Base-by-base conservation (phyloP, 1,140 invertebrate genomes). In the Atta cephalotes region DNA sequence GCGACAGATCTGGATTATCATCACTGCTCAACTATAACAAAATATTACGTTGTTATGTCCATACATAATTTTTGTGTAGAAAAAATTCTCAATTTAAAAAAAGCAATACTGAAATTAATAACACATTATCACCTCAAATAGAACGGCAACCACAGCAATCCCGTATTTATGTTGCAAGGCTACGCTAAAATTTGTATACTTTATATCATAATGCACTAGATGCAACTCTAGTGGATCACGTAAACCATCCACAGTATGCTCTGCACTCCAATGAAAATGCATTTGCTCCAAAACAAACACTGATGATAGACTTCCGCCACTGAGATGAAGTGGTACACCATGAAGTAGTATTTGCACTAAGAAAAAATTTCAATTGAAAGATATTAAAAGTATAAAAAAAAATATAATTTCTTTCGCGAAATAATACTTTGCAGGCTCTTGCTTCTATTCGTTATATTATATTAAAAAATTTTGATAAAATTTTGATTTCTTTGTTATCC, bases 231-330 rank as follows among this genome's bases (percentile, higher is more conserved):
- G 88, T 0, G 96, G 95, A 87, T 95, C 96, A 70, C 96, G 95
- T 53, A 95, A 93, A 28, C 94, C 95, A 77, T 97, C 96, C 56
- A 98, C 95, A 0, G 96, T 97, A 92, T 98, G 97, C 92, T 98
- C 98, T 0, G 97, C 97, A 72, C 96, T 96, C 97, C 97, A 98
- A 91, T 98, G 98, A 89, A 98, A 96, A 91, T 98, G 98, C 35
- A 98, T 95, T 91, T 97, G 97, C 51, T 96, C 95, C 63, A 98
- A 94, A 12, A 95, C 91, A 91, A 96, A 98, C 2, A 95, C 95
- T 3, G 93, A 93, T 16, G 95, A 91, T 35, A 96, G 92, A n/a
- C 95, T 96, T n/a, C 96, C 96, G 25, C 95, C 95, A 79, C 90
- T 93, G 3, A 96, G 76, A 16, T 92, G 93, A 65, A 96, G 90